Evolutionary conservation across 2,888 invertebrate genomes (phyloP).

Genomic region (Pinctada fucata): DNA sequence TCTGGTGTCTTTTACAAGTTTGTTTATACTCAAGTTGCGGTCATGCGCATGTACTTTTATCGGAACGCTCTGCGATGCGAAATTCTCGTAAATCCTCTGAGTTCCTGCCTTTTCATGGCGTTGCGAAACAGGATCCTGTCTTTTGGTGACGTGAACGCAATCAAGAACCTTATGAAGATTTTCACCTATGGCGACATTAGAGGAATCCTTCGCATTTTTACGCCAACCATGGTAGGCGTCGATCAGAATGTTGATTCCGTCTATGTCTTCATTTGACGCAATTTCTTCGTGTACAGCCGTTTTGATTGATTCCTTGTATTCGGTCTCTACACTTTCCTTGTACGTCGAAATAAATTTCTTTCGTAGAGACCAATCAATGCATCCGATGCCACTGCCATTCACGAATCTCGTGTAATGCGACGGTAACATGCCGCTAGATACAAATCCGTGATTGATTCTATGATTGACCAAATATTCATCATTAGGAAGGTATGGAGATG

Average conservation of each 20-base stretch:
- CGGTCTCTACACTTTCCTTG: no score
- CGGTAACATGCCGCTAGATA: neutral
- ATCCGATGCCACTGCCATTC: constrained; percentile 2
- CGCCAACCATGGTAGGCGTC: neutral
- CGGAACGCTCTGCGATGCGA: constrained; percentile 2
- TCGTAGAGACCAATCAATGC: neutral
- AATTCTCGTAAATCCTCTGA: neutral
- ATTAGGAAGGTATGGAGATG: neutral
- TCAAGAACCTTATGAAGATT: no score
- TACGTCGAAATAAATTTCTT: no score
- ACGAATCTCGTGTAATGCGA: constrained; percentile 4
- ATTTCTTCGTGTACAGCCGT: no score
- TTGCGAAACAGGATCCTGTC: constrained; percentile 3
- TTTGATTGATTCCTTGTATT: no score
- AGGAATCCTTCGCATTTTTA: no score
- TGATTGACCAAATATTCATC: constrained; percentile 13
- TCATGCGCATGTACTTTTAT: neutral
- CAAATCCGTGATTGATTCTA: neutral
- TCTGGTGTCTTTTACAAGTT: no score
- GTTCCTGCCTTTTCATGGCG: neutral
- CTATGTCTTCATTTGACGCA: no score
- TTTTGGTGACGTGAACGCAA: no score
- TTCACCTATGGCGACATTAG: no score
- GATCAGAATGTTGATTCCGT: neutral
- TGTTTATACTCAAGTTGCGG: no score